Base-by-base conservation (phyloP, 2,113 vertebrate genomes). In the Ptilorrhoa leucosticta region DNA sequence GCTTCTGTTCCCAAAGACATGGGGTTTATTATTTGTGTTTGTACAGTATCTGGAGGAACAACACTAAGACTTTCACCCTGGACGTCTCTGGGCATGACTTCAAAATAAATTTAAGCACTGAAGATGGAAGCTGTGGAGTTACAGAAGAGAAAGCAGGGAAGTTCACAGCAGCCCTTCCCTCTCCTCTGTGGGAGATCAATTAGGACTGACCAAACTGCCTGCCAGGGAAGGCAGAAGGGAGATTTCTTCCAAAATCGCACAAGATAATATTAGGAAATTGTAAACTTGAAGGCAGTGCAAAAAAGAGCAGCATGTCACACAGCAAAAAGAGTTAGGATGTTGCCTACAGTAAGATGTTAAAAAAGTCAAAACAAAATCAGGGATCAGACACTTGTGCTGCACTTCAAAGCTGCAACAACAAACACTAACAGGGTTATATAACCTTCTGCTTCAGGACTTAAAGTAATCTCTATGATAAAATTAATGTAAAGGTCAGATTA, bases 401-500 rank as follows among this genome's bases (percentile, higher is more conserved):
- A 48, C 39, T 72, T 58, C 21, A 33, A 79, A 88, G 35, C 26
- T 80, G 42, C 58, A 77, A 26, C 40, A 53, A 42, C 61, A 86
- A 88, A 77, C 53, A 57, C 14, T 54, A 63, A 61, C 33, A 30
- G 21, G 23, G 18, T 76, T 90, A 72, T 77, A 63, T 57, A 90
- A 90, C 47, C 58, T 53, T 33, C 37, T 83, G 23, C 50, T 89
- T 77, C n/a, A 70, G 71, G 68, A 77, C 75, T 96, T 90, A 69
- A 91, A 88, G 28, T 88, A 90, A 93, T 85, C 70, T 77, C 66
- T 73, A 30, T 50, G 63, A 86, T 54, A 83, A 88, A 93, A 93
- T 92, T 83, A 88, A 69, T 89, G 56, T 47, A 92, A 92, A 83
- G 54, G 39, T 77, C 63, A 95, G 66, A 76, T 90, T 88, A 90